Evolutionary conservation across 2,888 invertebrate species (phyloP).

Genomic region (Exephanes ischioxanthus): DNA sequence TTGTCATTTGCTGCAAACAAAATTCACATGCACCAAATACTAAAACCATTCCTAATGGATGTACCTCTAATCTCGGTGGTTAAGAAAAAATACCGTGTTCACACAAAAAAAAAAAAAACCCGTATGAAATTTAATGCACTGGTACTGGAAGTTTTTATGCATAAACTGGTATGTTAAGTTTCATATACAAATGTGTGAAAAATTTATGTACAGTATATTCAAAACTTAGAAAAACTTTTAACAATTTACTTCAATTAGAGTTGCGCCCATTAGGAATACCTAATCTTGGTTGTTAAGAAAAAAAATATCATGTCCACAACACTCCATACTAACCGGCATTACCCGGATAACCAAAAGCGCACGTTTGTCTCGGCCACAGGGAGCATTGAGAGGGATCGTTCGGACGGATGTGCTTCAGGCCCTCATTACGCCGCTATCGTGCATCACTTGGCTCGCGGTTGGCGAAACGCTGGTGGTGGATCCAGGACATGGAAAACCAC

Average conservation of each 20-base stretch:
- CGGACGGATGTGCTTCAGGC: conserved; percentile 88
- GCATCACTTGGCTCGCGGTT: conserved; percentile 86
- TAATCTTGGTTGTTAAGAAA: background rate
- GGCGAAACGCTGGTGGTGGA: conserved; percentile 87
- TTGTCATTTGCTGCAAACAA: background rate
- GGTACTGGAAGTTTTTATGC: too few relatives aligned
- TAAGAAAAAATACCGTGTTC: background rate
- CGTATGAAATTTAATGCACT: too few relatives aligned
- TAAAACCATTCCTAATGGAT: background rate
- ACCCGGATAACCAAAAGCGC: conserved; percentile 52
- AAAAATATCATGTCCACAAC: background rate
- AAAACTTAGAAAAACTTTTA: too few relatives aligned
- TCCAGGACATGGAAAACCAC: conserved; percentile 87
- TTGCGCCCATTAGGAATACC: too few relatives aligned
- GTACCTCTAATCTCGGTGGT: background rate
- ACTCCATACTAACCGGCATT: background rate
- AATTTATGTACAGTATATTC: too few relatives aligned
- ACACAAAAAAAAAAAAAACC: too few relatives aligned
- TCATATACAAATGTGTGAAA: too few relatives aligned
- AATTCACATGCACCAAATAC: background rate
- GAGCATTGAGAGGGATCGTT: conserved; percentile 89
- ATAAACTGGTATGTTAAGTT: too few relatives aligned
- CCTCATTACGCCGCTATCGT: conserved; percentile 86
- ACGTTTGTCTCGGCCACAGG: conserved; percentile 70
- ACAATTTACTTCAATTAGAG: too few relatives aligned